Evolutionary conservation across 2,888 invertebrate genomes (phyloP).

Genomic region (Branchipolynoe longqiensis): DNA sequence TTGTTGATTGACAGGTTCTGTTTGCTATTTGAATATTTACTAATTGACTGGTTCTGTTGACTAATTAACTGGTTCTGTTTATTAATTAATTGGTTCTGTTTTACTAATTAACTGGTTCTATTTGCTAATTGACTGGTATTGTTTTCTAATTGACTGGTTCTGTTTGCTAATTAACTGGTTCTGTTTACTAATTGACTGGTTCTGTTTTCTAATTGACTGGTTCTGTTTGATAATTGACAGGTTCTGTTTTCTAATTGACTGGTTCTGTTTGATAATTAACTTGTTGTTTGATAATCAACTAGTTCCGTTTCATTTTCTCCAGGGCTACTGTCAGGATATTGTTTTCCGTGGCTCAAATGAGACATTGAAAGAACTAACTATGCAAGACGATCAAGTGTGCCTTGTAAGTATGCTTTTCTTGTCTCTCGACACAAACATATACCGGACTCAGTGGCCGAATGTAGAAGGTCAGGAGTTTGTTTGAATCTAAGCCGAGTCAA

Average conservation of each 20-base stretch:
- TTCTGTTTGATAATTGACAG: background rate
- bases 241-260: background rate
- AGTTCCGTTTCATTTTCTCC: background rate
- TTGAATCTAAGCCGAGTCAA: too few relatives aligned
- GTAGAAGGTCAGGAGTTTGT: too few relatives aligned
- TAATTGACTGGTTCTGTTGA: background rate
- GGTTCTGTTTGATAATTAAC: background rate
- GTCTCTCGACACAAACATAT: too few relatives aligned
- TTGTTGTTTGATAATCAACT: background rate
- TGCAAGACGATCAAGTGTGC: background rate
- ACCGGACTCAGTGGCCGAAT: too few relatives aligned
- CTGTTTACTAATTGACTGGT: background rate
- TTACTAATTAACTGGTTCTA: too few relatives aligned
- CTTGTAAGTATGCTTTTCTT: conserved; percentile 18
- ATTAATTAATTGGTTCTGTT: background rate
- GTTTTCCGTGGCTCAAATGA: conserved; percentile 23
- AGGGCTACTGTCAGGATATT: conserved; percentile 49
- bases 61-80: too few relatives aligned
- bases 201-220: background rate
- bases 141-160: background rate
- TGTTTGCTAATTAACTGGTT: background rate
- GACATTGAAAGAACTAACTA: background rate
- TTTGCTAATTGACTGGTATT: too few relatives aligned
- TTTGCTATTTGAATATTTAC: background rate
- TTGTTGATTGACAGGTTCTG: background rate